Conservation (phyloP, 2,888 invertebrate genomes). For the Andrena flavipes region DNA sequence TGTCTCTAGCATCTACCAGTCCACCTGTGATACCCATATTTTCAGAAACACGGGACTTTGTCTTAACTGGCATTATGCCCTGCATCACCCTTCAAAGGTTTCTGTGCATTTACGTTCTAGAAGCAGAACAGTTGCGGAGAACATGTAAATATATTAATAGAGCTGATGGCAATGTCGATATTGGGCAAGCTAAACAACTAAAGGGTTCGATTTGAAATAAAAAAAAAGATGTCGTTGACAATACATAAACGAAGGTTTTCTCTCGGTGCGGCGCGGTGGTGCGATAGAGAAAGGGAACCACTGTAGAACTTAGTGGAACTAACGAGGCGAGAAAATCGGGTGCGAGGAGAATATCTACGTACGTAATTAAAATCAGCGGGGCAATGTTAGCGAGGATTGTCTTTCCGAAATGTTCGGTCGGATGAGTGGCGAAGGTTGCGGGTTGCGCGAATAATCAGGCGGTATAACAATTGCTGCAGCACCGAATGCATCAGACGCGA, state of each 20-base stretch:
- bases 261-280: not conserved
- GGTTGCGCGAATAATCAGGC: constrained; percentile 39
- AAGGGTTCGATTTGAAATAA: not conserved
- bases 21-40: constrained; percentile 82
- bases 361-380: constrained; percentile 49
- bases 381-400: constrained; percentile 52
- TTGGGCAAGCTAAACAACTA: not conserved
- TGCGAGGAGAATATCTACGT: constrained; percentile 17
- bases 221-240: constrained; percentile 2
- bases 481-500: constrained; percentile 56
- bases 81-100: constrained; percentile 78
- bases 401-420: constrained; percentile 44
- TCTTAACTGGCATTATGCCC: constrained; percentile 84
- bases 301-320: not conserved
- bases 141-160: not conserved
- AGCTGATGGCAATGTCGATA: constrained; percentile 3
- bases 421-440: constrained; percentile 49
- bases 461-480: constrained; percentile 44
- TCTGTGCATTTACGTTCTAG: constrained; percentile 76
- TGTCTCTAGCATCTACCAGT: constrained; percentile 86
- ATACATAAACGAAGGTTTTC: not conserved
- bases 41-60: constrained; percentile 82
- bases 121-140: constrained; percentile 42
- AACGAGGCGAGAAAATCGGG: not conserved
- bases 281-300: not conserved